Percentiles rank a stretch among this genome's conserved stretches.
phyloP scores from a whole-genome alignment of 2,888 invertebrate genomes.

The Tenthredo notha region DNA sequence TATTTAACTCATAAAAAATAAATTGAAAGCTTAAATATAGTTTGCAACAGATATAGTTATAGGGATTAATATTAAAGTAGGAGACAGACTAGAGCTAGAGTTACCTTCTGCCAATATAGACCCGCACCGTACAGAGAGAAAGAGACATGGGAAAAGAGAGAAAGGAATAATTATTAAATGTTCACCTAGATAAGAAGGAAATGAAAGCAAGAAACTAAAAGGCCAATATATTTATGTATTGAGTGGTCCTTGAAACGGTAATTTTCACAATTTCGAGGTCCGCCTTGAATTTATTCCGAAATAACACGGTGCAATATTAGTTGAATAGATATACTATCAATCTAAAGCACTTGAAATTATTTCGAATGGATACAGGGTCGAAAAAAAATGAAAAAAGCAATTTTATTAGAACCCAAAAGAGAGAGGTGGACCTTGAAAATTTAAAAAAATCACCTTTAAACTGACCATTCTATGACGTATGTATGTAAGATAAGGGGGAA shows the following conservation, averaged over 20 bases:
- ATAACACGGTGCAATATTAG: too few species aligned
- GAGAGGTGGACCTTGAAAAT: too few species aligned
- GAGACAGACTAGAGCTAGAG: slow-evolving; percentile 68
- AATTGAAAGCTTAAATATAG: background rate
- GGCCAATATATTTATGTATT: slow-evolving; percentile 55
- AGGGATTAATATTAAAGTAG: slow-evolving; percentile 44
- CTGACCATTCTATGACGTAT: too few species aligned
- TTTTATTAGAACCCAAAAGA: too few species aligned
- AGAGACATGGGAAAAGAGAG: slow-evolving; percentile 76
- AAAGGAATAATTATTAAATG: slow-evolving; percentile 71
- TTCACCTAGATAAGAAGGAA: slow-evolving; percentile 62
- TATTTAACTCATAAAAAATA: background rate
- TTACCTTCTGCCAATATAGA: slow-evolving; percentile 77
- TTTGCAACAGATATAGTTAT: slow-evolving; percentile 45
- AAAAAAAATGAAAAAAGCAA: too few species aligned
- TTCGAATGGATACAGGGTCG: too few species aligned
- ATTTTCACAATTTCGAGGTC: too few species aligned
- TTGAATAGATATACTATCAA: too few species aligned
- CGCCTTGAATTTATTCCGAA: too few species aligned
- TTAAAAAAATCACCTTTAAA: too few species aligned
- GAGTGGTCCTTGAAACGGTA: too few species aligned
- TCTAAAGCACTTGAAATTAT: too few species aligned
- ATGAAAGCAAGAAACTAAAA: slow-evolving; percentile 68
- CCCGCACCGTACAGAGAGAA: slow-evolving; percentile 77
- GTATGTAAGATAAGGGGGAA: background rate